Evolutionary conservation across 2,888 invertebrate species (phyloP).

Genomic region (Microctonus aethiopoides): DNA sequence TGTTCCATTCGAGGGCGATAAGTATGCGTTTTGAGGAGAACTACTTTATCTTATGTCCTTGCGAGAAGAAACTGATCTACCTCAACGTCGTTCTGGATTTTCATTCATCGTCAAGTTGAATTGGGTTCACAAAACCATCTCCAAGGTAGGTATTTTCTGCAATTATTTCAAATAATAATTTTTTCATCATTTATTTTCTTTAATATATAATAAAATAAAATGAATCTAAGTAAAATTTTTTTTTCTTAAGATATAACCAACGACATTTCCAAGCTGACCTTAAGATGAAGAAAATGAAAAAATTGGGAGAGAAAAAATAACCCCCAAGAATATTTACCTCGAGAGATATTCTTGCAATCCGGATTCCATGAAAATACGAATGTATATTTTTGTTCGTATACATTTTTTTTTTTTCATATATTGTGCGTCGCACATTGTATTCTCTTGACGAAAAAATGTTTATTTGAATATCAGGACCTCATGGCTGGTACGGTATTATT

Average conservation of each 20-base stretch:
- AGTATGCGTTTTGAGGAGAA: slow-evolving; percentile 48
- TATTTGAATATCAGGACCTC: slow-evolving; percentile 50
- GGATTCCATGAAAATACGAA: slow-evolving; percentile 43
- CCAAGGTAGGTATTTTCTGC: neutral
- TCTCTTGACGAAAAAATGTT: slow-evolving; percentile 44
- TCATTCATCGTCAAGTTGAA: slow-evolving; percentile 13
- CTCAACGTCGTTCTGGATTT: slow-evolving; percentile 20
- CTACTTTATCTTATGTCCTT: slow-evolving; percentile 40
- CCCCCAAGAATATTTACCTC: slow-evolving; percentile 40
- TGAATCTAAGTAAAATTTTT: neutral
- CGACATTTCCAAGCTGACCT: neutral
- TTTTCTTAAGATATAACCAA: neutral
- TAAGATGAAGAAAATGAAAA: neutral
- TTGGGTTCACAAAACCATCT: too few species aligned
- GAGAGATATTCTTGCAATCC: slow-evolving; percentile 46
- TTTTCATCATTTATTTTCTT: too few species aligned
- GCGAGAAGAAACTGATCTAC: slow-evolving; percentile 36
- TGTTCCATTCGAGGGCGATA: slow-evolving; percentile 47
- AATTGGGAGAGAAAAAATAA: neutral
- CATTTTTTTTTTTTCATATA: slow-evolving; percentile 18
- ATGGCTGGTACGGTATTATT: slow-evolving; percentile 40
- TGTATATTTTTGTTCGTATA: slow-evolving; percentile 23
- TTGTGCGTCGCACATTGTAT: neutral
- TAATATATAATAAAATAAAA: neutral
- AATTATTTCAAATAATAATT: neutral